Evolutionary conservation across 2,113 vertebrate genomes (phyloP), one percentile per base, ranked within the genome.

Genomic region (Perca fluviatilis): DNA sequence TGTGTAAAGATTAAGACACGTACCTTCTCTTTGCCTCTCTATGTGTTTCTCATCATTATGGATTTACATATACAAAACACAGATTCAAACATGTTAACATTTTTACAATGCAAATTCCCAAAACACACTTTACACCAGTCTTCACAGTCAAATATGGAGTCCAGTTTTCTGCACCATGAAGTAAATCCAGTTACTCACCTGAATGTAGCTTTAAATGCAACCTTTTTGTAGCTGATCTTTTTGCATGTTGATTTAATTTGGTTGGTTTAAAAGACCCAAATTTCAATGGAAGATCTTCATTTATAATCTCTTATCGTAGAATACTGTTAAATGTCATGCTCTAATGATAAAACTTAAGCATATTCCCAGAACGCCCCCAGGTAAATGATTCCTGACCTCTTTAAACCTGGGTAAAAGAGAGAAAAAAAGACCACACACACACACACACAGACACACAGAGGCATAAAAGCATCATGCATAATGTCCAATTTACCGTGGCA

Each of bases 401-500:
- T 86, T 86, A 91, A 94, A 86, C 85, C 66, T 58, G 74, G 47
- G 46, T 79, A 71, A 83, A 86, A 81, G 65, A 51, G 14, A 40
- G 79, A 57, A 67, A 70, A 62, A 68, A 68, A 47, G 62, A 70
- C 65, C 63, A 66, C 61, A 79, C 64, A 68, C 65, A 77, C 61
- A 33, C 77, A 65, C 78, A 47, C 74, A 66, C 77, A 61, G 79
- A 33, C 57, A 80, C 78, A 86, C 81, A 88, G 25, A 92, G 85
- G 89, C 87, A 95, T 94, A 95, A 96, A 97, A 96, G 96, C 95
- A 95, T 89, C 97, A 96, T 97, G 97, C 96, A 97, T 97, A 97
- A 96, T 96, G 92, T 97, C 97, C 98, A 97, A 99, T 99, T 98
- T 98, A 98, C 97, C 97, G 96, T 98, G 97, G 96, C 95, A 91